Percentiles rank a stretch among this genome's conserved stretches.
Evolutionary conservation across 1,140 invertebrate genomes (phyloP).

Genomic region (Sesamia nonagrioides): DNA sequence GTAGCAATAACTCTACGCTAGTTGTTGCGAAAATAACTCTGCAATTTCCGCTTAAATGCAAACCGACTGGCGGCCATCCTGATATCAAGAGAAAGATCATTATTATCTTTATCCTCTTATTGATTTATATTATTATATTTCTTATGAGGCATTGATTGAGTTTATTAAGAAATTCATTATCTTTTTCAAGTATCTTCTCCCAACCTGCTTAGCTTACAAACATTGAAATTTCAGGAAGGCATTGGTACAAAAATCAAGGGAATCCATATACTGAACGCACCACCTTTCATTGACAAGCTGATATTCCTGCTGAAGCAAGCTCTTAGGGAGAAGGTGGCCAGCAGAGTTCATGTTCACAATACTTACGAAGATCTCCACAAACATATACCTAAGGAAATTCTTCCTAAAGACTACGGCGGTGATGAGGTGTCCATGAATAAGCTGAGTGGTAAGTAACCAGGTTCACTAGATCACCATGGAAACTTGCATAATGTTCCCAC

Average conservation of each 20-base stretch:
- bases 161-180: no score
- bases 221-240: slow-evolving; percentile 84
- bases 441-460: slow-evolving; percentile 67
- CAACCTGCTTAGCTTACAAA: background rate
- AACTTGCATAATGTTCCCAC: no score
- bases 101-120: no score
- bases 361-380: slow-evolving; percentile 84
- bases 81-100: no score
- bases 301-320: slow-evolving; percentile 84
- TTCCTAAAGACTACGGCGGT: slow-evolving; percentile 88
- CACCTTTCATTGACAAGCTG: slow-evolving; percentile 83
- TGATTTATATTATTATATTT: no score
- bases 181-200: no score
- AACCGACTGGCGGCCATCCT: no score
- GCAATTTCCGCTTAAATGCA: no score
- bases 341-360: slow-evolving; percentile 82
- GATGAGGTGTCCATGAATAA: slow-evolving; percentile 67
- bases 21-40: no score
- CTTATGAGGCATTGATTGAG: no score
- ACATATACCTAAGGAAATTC: slow-evolving; percentile 84
- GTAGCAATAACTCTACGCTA: no score
- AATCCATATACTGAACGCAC: slow-evolving; percentile 88
- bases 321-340: slow-evolving; percentile 84
- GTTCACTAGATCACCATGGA: no score
- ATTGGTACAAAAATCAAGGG: slow-evolving; percentile 89